These are phyloP conservation scores for Ceyx melanurus DNA, from an alignment of 2,113 vertebrate genomes.

Conservation along the genomic window DNA sequence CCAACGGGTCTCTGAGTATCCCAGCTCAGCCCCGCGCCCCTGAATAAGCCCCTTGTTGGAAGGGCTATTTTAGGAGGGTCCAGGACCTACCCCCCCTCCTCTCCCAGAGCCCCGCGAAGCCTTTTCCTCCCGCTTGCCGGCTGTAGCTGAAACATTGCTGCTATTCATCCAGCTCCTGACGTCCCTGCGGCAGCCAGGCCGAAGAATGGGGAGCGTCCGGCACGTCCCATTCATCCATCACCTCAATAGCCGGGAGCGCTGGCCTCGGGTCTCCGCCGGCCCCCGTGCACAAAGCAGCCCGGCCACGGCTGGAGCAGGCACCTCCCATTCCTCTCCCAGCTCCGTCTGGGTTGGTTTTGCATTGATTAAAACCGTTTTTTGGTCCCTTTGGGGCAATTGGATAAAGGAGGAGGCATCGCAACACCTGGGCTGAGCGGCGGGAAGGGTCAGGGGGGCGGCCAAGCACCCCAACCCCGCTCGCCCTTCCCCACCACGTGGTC, in stretches of 20 bases:
- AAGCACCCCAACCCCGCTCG: neutral
- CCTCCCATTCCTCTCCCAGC: constrained; percentile 34
- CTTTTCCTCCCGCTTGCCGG: neutral
- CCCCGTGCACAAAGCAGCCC: constrained; percentile 37
- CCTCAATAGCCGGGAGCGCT: constrained; percentile 45
- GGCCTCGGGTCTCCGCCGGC: constrained; percentile 8
- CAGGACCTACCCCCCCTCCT: neutral
- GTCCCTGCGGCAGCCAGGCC: neutral
- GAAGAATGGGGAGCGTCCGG: constrained; percentile 46
- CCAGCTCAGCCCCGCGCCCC: neutral
- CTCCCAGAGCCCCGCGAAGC: neutral
- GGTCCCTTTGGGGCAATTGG: neutral
- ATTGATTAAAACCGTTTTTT: neutral
- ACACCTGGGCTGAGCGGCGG: neutral
- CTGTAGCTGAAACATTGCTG: constrained; percentile 43
- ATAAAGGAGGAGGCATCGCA: neutral
- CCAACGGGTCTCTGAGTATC: neutral
- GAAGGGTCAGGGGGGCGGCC: neutral
- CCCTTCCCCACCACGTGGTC: constrained; percentile 27
- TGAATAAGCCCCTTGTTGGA: constrained; percentile 68
- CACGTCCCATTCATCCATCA: constrained; percentile 72
- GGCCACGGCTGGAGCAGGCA: neutral
- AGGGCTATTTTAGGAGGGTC: neutral
- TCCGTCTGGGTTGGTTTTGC: neutral
- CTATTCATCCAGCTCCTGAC: constrained; percentile 52